phyloP scores from a whole-genome alignment of 2,888 invertebrate genomes.

The Spodoptera picta region DNA sequence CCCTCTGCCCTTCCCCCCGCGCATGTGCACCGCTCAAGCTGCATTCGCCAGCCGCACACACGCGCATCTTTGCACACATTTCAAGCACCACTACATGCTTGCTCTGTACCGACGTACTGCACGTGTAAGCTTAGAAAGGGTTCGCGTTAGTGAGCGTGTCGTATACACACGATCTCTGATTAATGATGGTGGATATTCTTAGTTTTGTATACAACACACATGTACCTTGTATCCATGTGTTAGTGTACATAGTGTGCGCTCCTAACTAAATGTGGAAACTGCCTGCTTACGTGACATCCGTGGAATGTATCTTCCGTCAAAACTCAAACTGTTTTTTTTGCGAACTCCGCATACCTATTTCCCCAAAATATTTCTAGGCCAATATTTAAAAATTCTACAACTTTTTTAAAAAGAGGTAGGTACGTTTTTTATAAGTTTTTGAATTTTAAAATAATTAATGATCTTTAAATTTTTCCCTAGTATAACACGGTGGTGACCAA shows the following conservation, averaged over 20 bases:
- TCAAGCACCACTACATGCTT: conserved; percentile 34
- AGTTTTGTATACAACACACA: conserved; percentile 56
- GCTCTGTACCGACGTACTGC: conserved; percentile 39
- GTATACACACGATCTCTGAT: conserved; percentile 61
- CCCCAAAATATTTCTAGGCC: conserved; percentile 17
- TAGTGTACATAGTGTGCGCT: conserved; percentile 53
- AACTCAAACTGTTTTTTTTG: conserved; percentile 35
- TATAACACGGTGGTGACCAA: no score
- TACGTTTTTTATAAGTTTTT: no score
- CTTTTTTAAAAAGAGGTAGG: neutral
- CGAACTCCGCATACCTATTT: conserved; percentile 23
- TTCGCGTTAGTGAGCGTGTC: conserved; percentile 62
- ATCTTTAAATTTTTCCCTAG: no score
- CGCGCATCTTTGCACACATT: conserved; percentile 47
- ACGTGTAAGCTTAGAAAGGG: conserved; percentile 64
- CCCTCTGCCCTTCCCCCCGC: conserved; percentile 62
- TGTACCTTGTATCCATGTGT: conserved; percentile 45
- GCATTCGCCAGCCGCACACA: conserved; percentile 68
- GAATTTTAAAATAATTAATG: no score
- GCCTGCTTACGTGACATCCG: conserved; percentile 71
- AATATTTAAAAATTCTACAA: conserved; percentile 16
- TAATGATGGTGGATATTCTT: conserved; percentile 68
- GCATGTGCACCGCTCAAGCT: conserved; percentile 78
- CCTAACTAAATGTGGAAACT: conserved; percentile 74
- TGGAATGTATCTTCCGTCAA: conserved; percentile 58